These are phyloP conservation scores for Xyliphius kryptos DNA, from an alignment of 2,113 vertebrate genomes.

Conservation along the genomic window DNA sequence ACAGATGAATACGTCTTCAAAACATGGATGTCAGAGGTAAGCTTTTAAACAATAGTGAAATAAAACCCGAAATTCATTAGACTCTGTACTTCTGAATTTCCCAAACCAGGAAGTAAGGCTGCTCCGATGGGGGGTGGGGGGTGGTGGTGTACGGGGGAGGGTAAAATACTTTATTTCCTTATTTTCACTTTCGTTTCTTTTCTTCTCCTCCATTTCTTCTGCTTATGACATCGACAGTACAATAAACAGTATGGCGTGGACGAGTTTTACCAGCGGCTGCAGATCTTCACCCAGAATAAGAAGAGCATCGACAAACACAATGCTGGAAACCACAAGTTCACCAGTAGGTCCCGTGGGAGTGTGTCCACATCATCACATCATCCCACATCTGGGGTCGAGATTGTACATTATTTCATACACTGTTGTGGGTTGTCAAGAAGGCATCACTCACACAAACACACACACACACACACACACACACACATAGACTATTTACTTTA, in stretches of 20 bases:
- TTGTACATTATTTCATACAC: too few species aligned
- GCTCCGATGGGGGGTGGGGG: too few species aligned
- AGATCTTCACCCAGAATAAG: conserved; percentile 65
- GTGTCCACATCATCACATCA: too few species aligned
- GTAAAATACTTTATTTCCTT: background rate
- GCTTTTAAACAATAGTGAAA: background rate
- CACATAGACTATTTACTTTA: too few species aligned
- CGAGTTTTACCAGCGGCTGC: conserved; percentile 64
- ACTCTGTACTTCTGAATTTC: background rate
- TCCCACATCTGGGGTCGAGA: too few species aligned
- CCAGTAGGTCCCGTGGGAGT: conserved; percentile 60
- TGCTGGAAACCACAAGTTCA: conserved; percentile 69
- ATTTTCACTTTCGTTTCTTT: background rate
- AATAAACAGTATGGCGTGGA: conserved; percentile 56
- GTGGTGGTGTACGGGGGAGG: too few species aligned
- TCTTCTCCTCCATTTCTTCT: background rate
- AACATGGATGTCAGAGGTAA: conserved; percentile 75
- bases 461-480: too few species aligned
- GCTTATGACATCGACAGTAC: conserved; percentile 57
- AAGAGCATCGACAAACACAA: conserved; percentile 72
- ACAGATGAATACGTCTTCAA: conserved; percentile 72
- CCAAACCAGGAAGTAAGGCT: conserved; percentile 4
- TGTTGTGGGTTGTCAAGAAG: too few species aligned
- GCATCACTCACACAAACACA: too few species aligned
- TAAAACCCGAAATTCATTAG: background rate